Percentiles rank a stretch among this genome's conserved stretches.
Conservation (phyloP, 2,797 vertebrate genomes). For the Sebastes ruberrimus region DNA sequence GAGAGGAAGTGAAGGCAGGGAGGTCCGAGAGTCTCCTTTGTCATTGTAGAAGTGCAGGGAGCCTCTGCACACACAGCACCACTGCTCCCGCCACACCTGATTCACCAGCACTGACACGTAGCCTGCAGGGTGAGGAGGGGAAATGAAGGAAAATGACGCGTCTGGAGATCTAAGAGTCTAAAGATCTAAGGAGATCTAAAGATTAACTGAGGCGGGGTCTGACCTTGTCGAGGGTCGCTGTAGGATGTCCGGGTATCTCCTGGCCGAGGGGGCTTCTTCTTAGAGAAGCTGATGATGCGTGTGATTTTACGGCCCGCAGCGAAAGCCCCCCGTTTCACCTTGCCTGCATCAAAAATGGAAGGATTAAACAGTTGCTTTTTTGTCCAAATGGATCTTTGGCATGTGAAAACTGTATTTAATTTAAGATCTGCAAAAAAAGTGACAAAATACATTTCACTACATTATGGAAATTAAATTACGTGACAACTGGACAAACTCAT, state of each 20-base stretch:
- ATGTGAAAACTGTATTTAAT: neutral
- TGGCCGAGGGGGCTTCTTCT: conserved; percentile 87
- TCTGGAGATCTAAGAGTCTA: neutral
- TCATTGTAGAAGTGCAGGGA: conserved; percentile 92
- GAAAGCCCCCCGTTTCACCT: conserved; percentile 90
- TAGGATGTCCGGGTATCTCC: conserved; percentile 82
- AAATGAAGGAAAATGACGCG: neutral
- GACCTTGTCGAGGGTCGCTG: conserved; percentile 91
- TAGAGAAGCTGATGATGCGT: conserved; percentile 97
- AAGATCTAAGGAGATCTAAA: neutral
- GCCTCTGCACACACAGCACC: conserved; percentile 91
- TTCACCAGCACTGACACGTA: conserved; percentile 90
- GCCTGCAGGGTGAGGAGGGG: conserved; percentile 74
- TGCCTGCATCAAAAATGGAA: conserved; percentile 75
- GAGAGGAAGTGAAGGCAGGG: conserved; percentile 86
- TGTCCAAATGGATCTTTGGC: neutral
- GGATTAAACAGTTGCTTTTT: neutral
- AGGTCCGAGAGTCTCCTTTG: conserved; percentile 84
- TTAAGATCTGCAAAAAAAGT: neutral
- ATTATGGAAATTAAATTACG: neutral
- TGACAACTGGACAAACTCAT: neutral
- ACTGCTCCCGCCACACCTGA: conserved; percentile 94
- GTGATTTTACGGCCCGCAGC: conserved; percentile 96
- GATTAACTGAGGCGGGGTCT: neutral
- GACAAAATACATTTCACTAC: neutral